Conservation (phyloP, 2,797 vertebrate species). For the Pyrocephalus nanus region DNA sequence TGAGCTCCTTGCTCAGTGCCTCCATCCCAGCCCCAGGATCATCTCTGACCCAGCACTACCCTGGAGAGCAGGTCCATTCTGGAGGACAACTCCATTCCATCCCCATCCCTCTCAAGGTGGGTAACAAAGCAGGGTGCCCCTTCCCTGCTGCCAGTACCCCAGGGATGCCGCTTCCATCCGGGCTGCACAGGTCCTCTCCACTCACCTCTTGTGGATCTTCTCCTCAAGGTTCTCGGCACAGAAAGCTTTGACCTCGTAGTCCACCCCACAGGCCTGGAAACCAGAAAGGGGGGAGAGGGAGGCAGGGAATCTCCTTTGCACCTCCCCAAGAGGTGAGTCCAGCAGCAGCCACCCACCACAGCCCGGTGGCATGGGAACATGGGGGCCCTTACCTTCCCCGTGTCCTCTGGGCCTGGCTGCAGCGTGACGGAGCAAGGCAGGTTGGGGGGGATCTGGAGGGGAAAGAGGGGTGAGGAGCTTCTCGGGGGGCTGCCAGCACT, state of each 20-base stretch:
- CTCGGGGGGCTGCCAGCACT: background rate
- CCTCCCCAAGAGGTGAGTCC: background rate
- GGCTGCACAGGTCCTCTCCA: background rate
- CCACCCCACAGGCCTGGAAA: constrained; percentile 92
- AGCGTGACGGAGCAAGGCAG: constrained; percentile 94
- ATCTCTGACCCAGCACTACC: background rate
- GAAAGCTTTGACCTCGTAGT: constrained; percentile 97
- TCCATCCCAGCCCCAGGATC: background rate
- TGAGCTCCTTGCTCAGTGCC: background rate
- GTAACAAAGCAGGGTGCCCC: background rate
- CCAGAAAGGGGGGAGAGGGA: background rate
- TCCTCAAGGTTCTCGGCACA: constrained; percentile 91
- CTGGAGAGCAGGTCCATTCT: background rate
- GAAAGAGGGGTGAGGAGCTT: background rate
- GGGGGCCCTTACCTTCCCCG: constrained; percentile 84
- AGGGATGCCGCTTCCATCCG: background rate
- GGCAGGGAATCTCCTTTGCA: background rate
- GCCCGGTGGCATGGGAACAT: background rate
- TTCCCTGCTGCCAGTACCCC: background rate
- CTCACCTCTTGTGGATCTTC: constrained; percentile 95
- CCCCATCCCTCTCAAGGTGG: background rate
- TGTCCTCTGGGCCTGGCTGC: constrained; percentile 94
- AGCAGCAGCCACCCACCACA: background rate
- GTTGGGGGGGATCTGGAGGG: constrained; percentile 90
- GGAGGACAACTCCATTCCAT: background rate